phyloP scores from a whole-genome alignment of 64 coral and sea anemone species.

The Orbicella faveolata region DNA sequence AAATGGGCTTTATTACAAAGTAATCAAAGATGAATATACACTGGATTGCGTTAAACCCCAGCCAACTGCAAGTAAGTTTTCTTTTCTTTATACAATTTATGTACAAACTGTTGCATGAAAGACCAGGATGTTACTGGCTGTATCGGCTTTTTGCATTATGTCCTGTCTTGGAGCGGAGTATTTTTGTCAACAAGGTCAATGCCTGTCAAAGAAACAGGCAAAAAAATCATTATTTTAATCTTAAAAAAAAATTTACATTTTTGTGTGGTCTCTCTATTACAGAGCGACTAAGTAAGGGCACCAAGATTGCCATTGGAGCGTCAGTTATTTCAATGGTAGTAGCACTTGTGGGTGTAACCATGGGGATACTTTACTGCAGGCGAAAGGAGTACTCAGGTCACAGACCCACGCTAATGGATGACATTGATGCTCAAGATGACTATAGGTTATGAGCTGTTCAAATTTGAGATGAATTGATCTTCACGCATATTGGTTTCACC shows the following conservation, averaged over 20 bases:
- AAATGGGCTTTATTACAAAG: conserved; percentile 18
- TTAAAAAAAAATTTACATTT: no score
- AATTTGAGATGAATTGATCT: background rate
- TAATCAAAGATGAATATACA: conserved; percentile 15
- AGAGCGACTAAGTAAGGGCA: background rate
- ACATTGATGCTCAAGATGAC: conserved; percentile 37
- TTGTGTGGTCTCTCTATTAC: background rate
- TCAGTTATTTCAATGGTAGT: conserved; percentile 35
- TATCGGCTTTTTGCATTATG: no score
- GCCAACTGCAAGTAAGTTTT: background rate
- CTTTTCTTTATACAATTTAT: background rate
- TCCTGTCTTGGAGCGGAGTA: no score
- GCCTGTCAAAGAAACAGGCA: no score
- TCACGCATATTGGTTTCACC: background rate
- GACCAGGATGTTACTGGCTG: no score
- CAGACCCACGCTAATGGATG: conserved; percentile 36
- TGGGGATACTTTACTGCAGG: conserved; percentile 37
- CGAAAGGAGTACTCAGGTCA: conserved; percentile 10
- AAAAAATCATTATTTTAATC: no score
- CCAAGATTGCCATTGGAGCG: conserved; percentile 60
- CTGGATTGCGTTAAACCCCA: conserved; percentile 10
- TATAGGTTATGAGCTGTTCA: conserved; percentile 15
- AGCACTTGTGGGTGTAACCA: conserved; percentile 7
- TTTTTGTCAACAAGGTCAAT: no score
- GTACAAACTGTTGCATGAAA: no score